Conservation (phyloP, 1,140 invertebrate genomes). For the Lepidostoma basale region DNA sequence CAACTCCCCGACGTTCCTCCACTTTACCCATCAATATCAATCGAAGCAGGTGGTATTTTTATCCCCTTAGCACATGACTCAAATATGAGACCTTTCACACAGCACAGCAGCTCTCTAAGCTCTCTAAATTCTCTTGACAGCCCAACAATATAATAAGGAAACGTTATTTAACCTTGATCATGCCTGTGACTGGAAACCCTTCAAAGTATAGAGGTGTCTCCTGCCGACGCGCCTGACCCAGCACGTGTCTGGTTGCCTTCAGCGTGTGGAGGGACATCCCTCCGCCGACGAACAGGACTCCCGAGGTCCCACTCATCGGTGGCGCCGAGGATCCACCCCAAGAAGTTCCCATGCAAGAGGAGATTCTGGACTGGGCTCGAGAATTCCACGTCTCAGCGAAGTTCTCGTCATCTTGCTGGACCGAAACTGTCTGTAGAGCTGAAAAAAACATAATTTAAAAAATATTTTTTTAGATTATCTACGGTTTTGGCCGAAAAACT, state of each 20-base stretch:
- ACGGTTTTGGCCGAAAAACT: not conserved
- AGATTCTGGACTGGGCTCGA: conserved; percentile 17
- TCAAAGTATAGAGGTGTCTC: conserved; percentile 74
- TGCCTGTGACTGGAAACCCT: conserved; percentile 71
- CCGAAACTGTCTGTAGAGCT: not conserved
- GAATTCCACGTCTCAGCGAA: conserved; percentile 17
- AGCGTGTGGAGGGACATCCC: conserved; percentile 77
- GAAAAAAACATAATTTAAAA: not conserved
- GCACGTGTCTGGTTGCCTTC: conserved; percentile 69
- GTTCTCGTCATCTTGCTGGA: not conserved
- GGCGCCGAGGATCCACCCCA: not conserved
- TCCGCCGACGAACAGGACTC: conserved; percentile 78
- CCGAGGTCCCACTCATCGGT: conserved; percentile 66
- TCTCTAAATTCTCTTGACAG: too few species aligned
- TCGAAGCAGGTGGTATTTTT: too few species aligned
- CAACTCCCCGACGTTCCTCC: too few species aligned
- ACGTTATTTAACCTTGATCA: conserved; percentile 67
- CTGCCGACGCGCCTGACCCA: conserved; percentile 69
- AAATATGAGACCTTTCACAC: too few species aligned
- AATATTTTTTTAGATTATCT: not conserved
- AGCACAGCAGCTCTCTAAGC: too few species aligned
- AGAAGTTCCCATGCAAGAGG: not conserved
- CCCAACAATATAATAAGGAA: not conserved
- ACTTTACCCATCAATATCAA: too few species aligned
- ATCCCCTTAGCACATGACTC: too few species aligned